Percentiles rank a stretch among this genome's conserved stretches.
phyloP scores from a whole-genome alignment of 2,888 invertebrate genomes.

The Celastrina argiolus region DNA sequence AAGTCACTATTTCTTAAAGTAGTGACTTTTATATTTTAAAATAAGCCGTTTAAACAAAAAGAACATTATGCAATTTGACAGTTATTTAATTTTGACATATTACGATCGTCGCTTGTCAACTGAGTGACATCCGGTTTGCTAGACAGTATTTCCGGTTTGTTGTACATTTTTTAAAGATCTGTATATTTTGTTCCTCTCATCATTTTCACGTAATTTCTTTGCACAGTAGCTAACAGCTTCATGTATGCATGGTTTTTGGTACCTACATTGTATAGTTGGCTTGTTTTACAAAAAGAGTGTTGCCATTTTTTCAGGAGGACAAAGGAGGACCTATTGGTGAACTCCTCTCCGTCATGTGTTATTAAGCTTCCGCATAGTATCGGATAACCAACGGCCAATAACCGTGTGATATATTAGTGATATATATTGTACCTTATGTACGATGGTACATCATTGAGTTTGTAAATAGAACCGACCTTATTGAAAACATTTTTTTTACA shows the following conservation, averaged over 20 bases:
- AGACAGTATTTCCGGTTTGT: constrained; percentile 35
- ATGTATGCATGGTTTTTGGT: constrained; percentile 57
- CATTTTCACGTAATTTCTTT: constrained; percentile 59
- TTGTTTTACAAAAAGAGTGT: constrained; percentile 61
- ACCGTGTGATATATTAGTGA: constrained; percentile 26
- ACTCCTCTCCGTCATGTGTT: constrained; percentile 81
- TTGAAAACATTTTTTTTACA: background rate
- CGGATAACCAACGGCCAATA: constrained; percentile 20
- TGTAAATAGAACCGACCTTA: constrained; percentile 3
- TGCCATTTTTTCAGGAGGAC: constrained; percentile 82
- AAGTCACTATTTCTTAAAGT: background rate
- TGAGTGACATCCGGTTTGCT: background rate
- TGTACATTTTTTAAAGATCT: constrained; percentile 67
- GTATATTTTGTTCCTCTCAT: constrained; percentile 69
- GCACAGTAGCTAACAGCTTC: constrained; percentile 71
- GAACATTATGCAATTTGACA: background rate
- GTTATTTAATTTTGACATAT: background rate
- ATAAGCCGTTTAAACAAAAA: background rate
- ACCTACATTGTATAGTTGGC: constrained; percentile 29
- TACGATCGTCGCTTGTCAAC: background rate
- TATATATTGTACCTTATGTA: constrained; percentile 31
- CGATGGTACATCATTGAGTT: constrained; percentile 37
- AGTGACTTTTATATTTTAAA: no score
- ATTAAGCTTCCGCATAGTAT: constrained; percentile 65
- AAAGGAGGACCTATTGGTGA: constrained; percentile 80